Evolutionary conservation across 1,140 invertebrate species (phyloP).

Genomic region (Lepidotrigona ventralis): DNA sequence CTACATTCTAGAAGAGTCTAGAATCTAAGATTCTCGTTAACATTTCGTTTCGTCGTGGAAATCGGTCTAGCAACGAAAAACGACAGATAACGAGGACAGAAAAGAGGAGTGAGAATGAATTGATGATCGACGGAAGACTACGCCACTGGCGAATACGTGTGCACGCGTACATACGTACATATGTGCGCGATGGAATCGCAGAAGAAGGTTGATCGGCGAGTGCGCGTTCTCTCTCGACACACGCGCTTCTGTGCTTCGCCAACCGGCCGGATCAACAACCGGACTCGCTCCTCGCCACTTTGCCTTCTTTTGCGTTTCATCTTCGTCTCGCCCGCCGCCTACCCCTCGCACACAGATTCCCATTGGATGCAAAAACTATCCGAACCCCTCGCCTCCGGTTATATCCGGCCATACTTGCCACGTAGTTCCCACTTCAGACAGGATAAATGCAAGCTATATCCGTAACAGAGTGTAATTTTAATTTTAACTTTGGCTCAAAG

Average conservation of each 20-base stretch:
- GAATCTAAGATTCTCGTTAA: background rate
- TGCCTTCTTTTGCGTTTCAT: slow-evolving; percentile 51
- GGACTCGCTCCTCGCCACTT: slow-evolving; percentile 43
- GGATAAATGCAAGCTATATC: background rate
- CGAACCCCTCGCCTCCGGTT: background rate
- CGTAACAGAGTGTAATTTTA: background rate
- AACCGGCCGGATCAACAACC: slow-evolving; percentile 56
- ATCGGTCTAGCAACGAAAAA: background rate
- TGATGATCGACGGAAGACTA: slow-evolving; percentile 18
- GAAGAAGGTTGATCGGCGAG: slow-evolving; percentile 51
- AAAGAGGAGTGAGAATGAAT: background rate
- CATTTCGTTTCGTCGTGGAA: background rate
- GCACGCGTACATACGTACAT: no score
- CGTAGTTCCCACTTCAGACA: background rate
- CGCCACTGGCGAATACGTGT: slow-evolving; percentile 31
- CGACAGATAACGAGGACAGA: background rate
- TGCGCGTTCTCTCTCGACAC: slow-evolving; percentile 44
- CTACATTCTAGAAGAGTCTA: no score
- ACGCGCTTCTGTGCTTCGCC: slow-evolving; percentile 40
- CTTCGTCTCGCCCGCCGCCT: background rate
- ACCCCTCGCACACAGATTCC: background rate
- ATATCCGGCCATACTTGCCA: background rate
- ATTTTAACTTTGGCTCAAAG: background rate
- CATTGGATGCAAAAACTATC: background rate
- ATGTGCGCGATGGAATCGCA: slow-evolving; percentile 42